Base-by-base conservation (phyloP, 23 tunicate species). In the Ciona savignyi region DNA sequence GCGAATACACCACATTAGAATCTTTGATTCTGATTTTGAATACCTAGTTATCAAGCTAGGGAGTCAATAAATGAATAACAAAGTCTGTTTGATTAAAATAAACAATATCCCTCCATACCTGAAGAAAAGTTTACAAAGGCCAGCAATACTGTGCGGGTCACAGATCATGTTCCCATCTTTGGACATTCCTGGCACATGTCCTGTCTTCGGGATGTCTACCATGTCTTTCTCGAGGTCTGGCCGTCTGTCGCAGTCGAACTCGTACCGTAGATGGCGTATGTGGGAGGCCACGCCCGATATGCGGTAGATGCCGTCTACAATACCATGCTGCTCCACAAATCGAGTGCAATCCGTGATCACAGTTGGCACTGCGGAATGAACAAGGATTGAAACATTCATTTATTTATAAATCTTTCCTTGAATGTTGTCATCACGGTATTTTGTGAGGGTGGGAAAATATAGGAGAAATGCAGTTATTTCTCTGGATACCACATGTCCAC, bases 141-240 rank as follows among this genome's bases (percentile, higher is more conserved):
- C 97, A 51, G 97, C 97, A 28, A 91, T 85, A 56, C 97, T 91
- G 77, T 91, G 97, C 4, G 97, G 86, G 66, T 91, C 97, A 51
- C 97, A 91, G 29, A 77, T 70, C 29, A 82, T 11, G 71, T 72
- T 72, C 0, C 65, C 69, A 24, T 85, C 84, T 27, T 65, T 56
- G 4, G 84, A 83, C 81, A 85, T 67, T 25, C 91, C 91, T 27
- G 91, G 79, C 2, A 85, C 81, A 65, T 77, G 74, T 15, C 77
- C 84, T 2, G 63, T 30, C 26, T 73, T 78, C 29, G 80, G 79
- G 11, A 74, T 51, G 26, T 70, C 80, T 3, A 73, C 60, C 65
- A 78, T n/a, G 11, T 80, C 89, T 35, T 78, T 84, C 33, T 91
- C 89, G 0, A 91, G 73, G 76, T 91, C 77, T 28, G 87, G 86